Evolutionary conservation across 2,888 invertebrate species (phyloP).

Genomic region (Sphaeridia pumilis): DNA sequence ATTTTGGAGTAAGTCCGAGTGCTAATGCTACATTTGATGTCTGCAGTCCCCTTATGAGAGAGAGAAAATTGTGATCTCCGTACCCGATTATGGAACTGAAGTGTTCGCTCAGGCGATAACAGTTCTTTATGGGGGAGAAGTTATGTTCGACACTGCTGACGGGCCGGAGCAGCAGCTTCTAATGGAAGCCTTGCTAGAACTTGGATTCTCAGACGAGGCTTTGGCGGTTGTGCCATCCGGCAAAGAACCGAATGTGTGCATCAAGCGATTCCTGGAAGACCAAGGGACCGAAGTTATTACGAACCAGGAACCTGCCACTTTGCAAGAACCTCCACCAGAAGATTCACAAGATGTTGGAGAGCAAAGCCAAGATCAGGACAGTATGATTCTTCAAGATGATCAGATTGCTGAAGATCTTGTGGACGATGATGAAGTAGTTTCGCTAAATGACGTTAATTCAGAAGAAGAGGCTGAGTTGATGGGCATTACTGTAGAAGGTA

Average conservation of each 20-base stretch:
- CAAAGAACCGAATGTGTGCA: background rate
- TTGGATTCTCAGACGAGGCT: too few relatives aligned
- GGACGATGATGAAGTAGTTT: background rate
- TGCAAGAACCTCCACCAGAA: too few relatives aligned
- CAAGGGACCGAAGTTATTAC: background rate
- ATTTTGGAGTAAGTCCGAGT: too few relatives aligned
- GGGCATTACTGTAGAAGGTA: background rate
- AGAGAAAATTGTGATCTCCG: background rate
- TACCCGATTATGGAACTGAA: background rate
- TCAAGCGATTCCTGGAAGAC: background rate
- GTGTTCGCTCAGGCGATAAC: background rate
- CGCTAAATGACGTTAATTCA: background rate
- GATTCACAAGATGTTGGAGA: too few relatives aligned
- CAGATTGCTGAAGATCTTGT: too few relatives aligned
- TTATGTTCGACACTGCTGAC: background rate
- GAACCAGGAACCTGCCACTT: background rate
- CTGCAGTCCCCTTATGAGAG: background rate
- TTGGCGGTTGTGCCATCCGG: too few relatives aligned
- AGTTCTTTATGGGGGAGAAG: background rate
- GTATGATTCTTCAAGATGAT: too few relatives aligned
- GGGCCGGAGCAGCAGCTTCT: background rate
- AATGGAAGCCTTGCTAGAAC: background rate
- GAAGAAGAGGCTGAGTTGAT: background rate
- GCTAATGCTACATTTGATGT: too few relatives aligned
- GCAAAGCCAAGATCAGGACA: too few relatives aligned